Evolutionary conservation across 2,797 vertebrate species (phyloP).

Genomic region (Carduelis carduelis): DNA sequence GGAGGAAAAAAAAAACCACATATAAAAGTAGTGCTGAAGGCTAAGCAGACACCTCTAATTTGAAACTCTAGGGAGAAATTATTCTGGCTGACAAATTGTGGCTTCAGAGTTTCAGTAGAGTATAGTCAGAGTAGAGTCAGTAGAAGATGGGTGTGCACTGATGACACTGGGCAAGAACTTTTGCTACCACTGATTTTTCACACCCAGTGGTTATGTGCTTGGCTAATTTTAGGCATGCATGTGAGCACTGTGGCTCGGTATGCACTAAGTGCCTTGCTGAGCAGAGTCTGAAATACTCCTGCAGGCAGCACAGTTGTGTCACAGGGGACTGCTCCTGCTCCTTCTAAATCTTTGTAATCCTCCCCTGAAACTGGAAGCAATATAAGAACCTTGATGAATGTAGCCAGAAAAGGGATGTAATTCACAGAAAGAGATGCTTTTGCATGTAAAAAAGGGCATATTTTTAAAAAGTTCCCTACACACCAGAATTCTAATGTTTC

Average conservation of each 20-base stretch:
- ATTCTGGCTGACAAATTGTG: background rate
- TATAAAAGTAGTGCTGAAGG: background rate
- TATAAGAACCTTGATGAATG: rapidly evolving
- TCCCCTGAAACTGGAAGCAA: background rate
- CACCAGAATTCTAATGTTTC: background rate
- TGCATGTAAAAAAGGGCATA: background rate
- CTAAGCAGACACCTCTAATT: background rate
- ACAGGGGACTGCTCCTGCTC: background rate
- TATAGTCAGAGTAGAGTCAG: background rate
- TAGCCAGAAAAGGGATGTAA: background rate
- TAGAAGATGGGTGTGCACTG: background rate
- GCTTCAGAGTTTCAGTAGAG: background rate
- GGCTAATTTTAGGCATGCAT: conserved; percentile 15
- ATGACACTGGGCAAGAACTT: background rate
- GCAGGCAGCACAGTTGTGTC: background rate
- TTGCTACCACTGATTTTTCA: background rate
- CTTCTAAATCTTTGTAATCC: background rate
- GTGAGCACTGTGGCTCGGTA: background rate
- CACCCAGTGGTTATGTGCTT: background rate
- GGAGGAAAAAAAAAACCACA: background rate
- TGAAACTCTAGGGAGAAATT: background rate
- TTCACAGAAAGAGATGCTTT: background rate
- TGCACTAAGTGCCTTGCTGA: background rate
- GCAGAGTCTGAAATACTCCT: background rate
- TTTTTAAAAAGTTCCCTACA: background rate